Evolutionary conservation across 2,797 vertebrate genomes (phyloP).

Genomic region (Anguilla anguilla): DNA sequence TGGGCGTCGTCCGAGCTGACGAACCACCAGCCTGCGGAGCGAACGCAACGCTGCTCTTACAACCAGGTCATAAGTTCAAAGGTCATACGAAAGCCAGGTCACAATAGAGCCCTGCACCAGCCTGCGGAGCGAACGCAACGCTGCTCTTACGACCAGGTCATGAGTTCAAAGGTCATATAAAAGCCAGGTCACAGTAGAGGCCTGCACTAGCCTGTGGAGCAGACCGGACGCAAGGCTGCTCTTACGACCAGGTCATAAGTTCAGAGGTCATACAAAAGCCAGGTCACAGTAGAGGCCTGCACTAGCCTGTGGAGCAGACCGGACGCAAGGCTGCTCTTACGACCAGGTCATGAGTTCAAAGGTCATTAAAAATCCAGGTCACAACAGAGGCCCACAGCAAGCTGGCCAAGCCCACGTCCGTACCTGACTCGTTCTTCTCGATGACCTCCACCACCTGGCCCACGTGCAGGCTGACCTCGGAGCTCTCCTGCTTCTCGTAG

Average conservation of each 20-base stretch:
- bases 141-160: background rate
- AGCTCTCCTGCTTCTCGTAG: conserved; percentile 98
- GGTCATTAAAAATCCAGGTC: background rate
- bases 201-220: background rate
- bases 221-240: conserved; percentile 57
- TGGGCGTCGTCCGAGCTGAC: conserved; percentile 93
- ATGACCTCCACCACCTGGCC: conserved; percentile 98
- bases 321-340: background rate
- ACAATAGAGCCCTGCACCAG: conserved; percentile 80
- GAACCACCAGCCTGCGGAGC: conserved; percentile 92
- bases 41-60: background rate
- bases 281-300: background rate
- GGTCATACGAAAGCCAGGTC: no score
- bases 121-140: conserved; percentile 64
- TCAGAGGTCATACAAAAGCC: no score
- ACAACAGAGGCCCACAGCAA: background rate
- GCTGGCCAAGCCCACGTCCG: no score
- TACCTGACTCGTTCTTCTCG: conserved; percentile 98
- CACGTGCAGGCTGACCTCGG: conserved; percentile 92
- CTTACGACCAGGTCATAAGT: background rate
- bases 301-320: background rate
- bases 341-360: background rate
- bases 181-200: background rate
- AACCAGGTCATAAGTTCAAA: no score
- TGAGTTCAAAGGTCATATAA: no score